Evolutionary conservation across 2,888 invertebrate species (phyloP), one percentile per base, ranked within the genome.

Genomic region (Drosophila neoperkinsi): DNA sequence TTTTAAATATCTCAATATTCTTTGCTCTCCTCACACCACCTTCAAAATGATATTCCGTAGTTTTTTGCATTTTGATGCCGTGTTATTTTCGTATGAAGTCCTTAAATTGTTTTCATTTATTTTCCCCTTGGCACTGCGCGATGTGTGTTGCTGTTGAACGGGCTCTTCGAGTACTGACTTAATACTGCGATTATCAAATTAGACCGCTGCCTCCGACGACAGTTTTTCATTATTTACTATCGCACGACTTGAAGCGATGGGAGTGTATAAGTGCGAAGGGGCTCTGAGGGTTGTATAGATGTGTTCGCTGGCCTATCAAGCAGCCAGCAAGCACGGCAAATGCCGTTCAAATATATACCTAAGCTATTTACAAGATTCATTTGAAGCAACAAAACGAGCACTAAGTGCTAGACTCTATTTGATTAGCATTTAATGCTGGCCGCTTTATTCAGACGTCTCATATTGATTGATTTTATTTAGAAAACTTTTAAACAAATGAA

Each of bases 31-130:
- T 21, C 2, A 13, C 3, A 36, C 21, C 65, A 92, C 93, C 93
- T 89, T 91, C 91, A 74, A 92, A 92, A 71, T 89, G 83, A 83
- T 92, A 92, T 78, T 92, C 92, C 33, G 84, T 88, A 5, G 91
- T 64, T 70, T 79, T 74, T 30, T 76, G 81, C 87, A 87, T 90
- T 66, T 81, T 73, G 34, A 5, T 46, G 51, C 9, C 21, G 13
- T 16, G 30, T 55, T 10, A 13, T 31, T 38, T 31, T 31, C 6
- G 6, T 25, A 41, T 4, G 3, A 38, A 31, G 46, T 55, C 13
- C 25, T 59, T 18, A 28, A 59, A 11, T 30, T 30, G 16, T 21
- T n/a, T 36, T 36, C 0, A 36, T 6, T 16, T n/a, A 46, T n/a
- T 46, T 0, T 38, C 18, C 16, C 11, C 7, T 9, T 41, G 4